Evolutionary conservation across 2,113 vertebrate species (phyloP).

Genomic region (Athene cunicularia): DNA sequence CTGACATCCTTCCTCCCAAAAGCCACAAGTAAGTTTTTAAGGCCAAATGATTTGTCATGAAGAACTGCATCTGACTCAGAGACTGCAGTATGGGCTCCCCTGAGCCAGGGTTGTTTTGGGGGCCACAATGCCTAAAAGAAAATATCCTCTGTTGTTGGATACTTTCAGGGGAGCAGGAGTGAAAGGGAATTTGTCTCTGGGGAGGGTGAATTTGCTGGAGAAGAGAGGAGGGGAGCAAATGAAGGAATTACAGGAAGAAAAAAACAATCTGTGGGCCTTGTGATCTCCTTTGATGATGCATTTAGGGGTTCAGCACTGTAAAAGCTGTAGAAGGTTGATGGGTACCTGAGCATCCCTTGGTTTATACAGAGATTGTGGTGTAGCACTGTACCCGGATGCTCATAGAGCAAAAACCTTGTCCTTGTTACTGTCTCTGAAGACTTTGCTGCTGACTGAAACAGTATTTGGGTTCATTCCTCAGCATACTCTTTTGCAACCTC

Average conservation of each 20-base stretch:
- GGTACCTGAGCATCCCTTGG: not conserved
- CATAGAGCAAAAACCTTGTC: not conserved
- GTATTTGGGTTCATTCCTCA: not conserved
- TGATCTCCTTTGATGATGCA: not conserved
- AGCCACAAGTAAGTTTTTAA: not conserved
- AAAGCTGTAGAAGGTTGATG: not conserved
- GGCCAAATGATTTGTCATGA: not conserved
- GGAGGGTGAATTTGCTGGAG: not conserved
- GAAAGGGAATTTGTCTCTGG: not conserved
- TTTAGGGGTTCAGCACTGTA: not conserved
- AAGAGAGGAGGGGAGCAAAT: not conserved
- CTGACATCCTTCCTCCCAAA: not conserved
- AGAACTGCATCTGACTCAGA: not conserved
- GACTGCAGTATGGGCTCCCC: not conserved
- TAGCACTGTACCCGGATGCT: rapidly evolving
- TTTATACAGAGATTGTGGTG: not conserved
- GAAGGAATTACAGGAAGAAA: not conserved
- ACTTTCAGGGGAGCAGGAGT: not conserved
- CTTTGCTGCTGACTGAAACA: rapidly evolving
- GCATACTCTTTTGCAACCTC: conserved; percentile 27
- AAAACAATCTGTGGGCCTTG: not conserved
- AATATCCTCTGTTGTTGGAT: not conserved
- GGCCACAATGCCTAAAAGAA: not conserved
- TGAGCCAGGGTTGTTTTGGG: not conserved
- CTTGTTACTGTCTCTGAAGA: not conserved